phyloP scores from a whole-genome alignment of 35 echinoderm and acorn worm species.

The Ophioderma brevispina region DNA sequence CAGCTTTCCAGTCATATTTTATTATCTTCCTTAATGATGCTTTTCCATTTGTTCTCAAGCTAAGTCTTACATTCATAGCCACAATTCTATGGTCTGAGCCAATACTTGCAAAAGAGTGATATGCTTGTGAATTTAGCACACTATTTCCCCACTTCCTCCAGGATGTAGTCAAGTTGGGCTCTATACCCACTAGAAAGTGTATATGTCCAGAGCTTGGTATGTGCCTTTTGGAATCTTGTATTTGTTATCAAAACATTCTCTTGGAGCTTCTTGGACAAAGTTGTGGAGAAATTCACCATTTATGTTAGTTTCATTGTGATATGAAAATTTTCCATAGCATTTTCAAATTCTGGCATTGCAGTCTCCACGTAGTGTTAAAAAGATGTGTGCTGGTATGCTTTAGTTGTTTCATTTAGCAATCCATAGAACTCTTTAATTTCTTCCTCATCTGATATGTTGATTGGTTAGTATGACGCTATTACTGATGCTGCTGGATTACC shows the following conservation, averaged over 20 bases:
- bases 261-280: too few species aligned
- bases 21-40: not conserved
- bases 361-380: not conserved
- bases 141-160: not conserved
- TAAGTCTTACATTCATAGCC: not conserved
- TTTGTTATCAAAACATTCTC: not conserved
- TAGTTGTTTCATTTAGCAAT: not conserved
- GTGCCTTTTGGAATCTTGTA: not conserved
- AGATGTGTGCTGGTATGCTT: not conserved
- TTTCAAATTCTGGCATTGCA: not conserved
- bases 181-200: not conserved
- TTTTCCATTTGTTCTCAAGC: not conserved
- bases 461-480: not conserved
- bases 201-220: not conserved
- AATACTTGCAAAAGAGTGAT: too few species aligned
- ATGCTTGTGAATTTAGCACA: too few species aligned
- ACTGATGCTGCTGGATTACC: too few species aligned
- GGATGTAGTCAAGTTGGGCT: not conserved
- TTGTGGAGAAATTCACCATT: not conserved
- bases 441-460: not conserved
- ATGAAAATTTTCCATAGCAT: not conserved
- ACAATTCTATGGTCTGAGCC: too few species aligned
- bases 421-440: not conserved
- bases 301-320: not conserved
- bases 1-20: not conserved